Percentiles rank a stretch among this genome's conserved stretches.
phyloP scores from a whole-genome alignment of 2,888 invertebrate genomes.

The Malthinus seriepunctatus region DNA sequence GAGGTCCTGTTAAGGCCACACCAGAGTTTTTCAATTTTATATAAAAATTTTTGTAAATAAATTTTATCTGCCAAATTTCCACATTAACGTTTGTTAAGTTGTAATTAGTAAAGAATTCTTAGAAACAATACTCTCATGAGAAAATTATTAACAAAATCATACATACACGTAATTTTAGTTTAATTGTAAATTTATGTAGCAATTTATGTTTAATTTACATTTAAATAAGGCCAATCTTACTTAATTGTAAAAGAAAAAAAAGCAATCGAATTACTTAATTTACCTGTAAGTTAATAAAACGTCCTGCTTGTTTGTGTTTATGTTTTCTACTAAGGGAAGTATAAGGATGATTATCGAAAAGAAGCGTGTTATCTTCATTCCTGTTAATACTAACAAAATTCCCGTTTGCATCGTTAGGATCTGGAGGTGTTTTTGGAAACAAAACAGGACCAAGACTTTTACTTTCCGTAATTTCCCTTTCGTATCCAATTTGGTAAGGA shows the following conservation, averaged over 20 bases:
- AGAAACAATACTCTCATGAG: no score
- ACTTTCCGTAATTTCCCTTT: constrained; percentile 12
- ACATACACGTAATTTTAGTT: no score
- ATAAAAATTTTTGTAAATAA: no score
- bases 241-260: neutral
- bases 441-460: constrained; percentile 35
- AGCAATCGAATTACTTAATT: neutral
- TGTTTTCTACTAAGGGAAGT: constrained; percentile 42
- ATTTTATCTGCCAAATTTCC: no score
- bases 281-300: constrained; percentile 29
- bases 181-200: no score
- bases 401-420: constrained; percentile 29
- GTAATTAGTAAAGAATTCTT: no score
- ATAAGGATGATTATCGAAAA: constrained; percentile 43
- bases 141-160: no score
- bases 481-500: constrained; percentile 41
- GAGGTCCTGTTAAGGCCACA: no score
- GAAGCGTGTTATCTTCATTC: constrained; percentile 30
- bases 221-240: neutral
- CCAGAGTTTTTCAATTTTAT: no score
- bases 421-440: constrained; percentile 35
- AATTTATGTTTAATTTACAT: no score
- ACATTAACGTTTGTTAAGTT: no score
- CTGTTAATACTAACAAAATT: constrained; percentile 29
- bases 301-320: constrained; percentile 37